Conservation (phyloP, 2,113 vertebrate species). For the Rhabdornis inornatus region DNA sequence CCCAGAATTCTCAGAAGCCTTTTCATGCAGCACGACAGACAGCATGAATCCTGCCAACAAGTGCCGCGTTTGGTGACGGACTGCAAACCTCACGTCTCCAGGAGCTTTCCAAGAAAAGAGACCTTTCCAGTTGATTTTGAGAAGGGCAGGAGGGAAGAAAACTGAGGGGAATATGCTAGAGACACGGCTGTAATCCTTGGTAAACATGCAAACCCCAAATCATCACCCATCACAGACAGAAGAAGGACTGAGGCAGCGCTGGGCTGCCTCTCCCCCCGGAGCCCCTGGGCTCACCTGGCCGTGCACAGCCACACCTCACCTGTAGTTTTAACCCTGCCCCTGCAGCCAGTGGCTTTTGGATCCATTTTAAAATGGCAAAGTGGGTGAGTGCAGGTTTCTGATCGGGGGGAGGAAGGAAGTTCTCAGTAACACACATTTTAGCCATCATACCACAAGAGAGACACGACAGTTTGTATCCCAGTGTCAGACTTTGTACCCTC, state of each 20-base stretch:
- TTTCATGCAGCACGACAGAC: conserved; percentile 78
- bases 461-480: neutral
- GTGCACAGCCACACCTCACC: neutral
- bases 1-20: conserved; percentile 89
- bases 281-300: neutral
- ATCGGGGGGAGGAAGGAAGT: neutral
- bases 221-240: neutral
- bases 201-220: neutral
- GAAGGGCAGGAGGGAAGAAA: neutral
- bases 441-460: neutral
- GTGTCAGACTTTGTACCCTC: neutral
- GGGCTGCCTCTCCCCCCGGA: neutral
- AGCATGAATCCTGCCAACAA: conserved; percentile 86
- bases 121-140: neutral
- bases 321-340: neutral
- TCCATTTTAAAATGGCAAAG: neutral
- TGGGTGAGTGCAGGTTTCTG: neutral
- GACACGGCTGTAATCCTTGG: neutral
- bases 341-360: neutral
- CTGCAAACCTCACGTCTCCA: neutral
- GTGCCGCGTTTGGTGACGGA: conserved; percentile 88
- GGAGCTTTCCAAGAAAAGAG: neutral
- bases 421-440: neutral
- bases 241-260: neutral
- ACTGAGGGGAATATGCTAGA: neutral